Conservation (phyloP, 2,888 invertebrate genomes). For the Eupeodes latifasciatus region DNA sequence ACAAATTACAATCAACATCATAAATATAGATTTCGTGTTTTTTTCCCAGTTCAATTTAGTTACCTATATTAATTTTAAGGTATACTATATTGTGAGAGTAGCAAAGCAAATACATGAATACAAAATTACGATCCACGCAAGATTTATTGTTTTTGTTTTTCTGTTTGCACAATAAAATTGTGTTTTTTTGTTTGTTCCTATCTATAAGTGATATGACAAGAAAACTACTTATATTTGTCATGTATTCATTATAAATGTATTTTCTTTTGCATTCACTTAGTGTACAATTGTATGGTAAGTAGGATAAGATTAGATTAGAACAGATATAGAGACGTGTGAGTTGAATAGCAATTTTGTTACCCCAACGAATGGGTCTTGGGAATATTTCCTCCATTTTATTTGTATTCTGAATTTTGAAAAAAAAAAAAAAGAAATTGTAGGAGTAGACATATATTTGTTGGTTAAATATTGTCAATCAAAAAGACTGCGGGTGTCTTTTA, state of each 20-base stretch:
- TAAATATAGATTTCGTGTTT: not conserved
- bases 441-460: not conserved
- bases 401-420: not conserved
- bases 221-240: conserved; percentile 30
- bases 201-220: conserved; percentile 23
- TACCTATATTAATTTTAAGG: no score
- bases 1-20: not conserved
- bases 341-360: conserved; percentile 18
- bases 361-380: not conserved
- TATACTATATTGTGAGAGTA: no score
- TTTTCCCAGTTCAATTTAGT: no score
- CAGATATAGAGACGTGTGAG: conserved; percentile 8
- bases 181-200: not conserved
- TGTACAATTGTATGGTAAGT: conserved; percentile 30
- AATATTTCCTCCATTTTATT: not conserved
- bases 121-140: no score
- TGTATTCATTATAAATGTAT: not conserved
- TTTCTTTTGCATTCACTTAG: not conserved
- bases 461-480: conserved; percentile 19
- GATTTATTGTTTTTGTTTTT: not conserved
- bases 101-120: no score
- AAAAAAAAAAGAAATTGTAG: not conserved
- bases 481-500: not conserved
- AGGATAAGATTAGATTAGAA: conserved; percentile 33
- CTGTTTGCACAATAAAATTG: not conserved